A percentile compares a stretch with the other conserved stretches of the same genome.
Evolutionary conservation across 53 echinoderm and acorn worm genomes (phyloP).

Genomic region (Glandiceps talaboti): DNA sequence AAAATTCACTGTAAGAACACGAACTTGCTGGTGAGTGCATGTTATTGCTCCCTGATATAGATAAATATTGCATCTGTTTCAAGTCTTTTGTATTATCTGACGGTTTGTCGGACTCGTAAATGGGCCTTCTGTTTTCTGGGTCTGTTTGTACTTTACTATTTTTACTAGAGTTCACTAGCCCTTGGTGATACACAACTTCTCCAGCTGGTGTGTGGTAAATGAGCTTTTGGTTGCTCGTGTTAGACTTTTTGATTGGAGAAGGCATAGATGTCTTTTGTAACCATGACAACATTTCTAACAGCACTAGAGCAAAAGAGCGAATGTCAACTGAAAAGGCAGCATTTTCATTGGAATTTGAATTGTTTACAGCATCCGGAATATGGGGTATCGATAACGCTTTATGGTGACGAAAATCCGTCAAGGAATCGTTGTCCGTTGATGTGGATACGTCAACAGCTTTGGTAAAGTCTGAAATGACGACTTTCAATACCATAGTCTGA

Average conservation of each 20-base stretch:
- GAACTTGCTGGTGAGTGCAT: no score
- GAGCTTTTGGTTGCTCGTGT: neutral
- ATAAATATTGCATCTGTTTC: no score
- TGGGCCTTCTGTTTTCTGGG: neutral
- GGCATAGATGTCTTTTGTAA: neutral
- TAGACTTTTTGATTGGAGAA: neutral
- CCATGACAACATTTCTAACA: conserved; percentile 88
- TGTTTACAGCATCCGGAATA: conserved; percentile 30
- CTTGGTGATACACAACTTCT: no score
- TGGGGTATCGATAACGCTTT: conserved; percentile 7
- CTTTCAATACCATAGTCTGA: conserved; percentile 71
- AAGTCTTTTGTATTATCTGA: neutral
- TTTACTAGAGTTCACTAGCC: neutral
- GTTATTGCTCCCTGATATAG: neutral
- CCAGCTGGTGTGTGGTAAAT: no score
- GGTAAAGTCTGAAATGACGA: conserved; percentile 82
- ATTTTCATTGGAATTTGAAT: conserved; percentile 14
- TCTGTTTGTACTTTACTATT: neutral
- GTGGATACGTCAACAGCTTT: conserved; percentile 68
- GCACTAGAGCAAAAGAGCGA: conserved; percentile 77
- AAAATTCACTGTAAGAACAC: no score
- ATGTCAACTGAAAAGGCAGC: conserved; percentile 61
- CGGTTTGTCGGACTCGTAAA: neutral
- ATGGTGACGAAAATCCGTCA: neutral
- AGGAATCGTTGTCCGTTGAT: neutral